Percentiles rank a stretch among this genome's conserved stretches.
Conservation (phyloP, 2,797 vertebrate species). For the Falco concolor region DNA sequence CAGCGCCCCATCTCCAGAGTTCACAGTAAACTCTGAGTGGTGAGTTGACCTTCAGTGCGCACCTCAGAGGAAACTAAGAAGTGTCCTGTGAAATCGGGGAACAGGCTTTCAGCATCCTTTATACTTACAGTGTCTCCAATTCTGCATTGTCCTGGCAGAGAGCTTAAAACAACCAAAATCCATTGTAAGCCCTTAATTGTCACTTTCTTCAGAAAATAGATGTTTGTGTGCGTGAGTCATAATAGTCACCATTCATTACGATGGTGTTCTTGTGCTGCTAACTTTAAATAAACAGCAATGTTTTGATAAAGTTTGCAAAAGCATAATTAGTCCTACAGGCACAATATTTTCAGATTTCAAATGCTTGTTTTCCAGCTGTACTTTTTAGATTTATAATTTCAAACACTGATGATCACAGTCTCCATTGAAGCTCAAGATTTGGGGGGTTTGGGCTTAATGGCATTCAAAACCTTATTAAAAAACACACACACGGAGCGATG, state of each 20-base stretch:
- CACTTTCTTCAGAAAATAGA: slow-evolving; percentile 56
- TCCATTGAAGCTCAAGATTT: neutral
- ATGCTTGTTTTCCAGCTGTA: slow-evolving; percentile 67
- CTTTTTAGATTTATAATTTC: slow-evolving; percentile 38
- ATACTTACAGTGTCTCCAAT: neutral
- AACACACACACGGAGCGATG: neutral
- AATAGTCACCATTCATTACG: slow-evolving; percentile 46
- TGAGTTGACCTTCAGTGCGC: fast-evolving
- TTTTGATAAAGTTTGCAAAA: slow-evolving; percentile 70
- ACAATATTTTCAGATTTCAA: slow-evolving; percentile 66
- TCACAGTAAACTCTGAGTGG: fast-evolving
- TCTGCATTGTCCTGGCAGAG: slow-evolving; percentile 11
- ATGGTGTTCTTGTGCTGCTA: slow-evolving; percentile 10
- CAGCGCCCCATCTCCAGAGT: fast-evolving
- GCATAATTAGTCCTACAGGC: slow-evolving; percentile 73
- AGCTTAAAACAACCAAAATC: slow-evolving; percentile 46
- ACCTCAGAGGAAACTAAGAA: fast-evolving
- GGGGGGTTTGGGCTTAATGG: neutral
- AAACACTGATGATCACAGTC: neutral
- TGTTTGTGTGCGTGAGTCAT: slow-evolving; percentile 40
- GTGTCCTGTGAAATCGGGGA: fast-evolving
- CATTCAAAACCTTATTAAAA: neutral
- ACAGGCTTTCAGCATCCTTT: neutral
- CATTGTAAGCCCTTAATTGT: slow-evolving; percentile 55
- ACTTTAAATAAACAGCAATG: slow-evolving; percentile 66